These are phyloP conservation scores for Epizoanthus illoricatus DNA, from an alignment of 92 coral and sea anemone species.

Conservation along the genomic window DNA sequence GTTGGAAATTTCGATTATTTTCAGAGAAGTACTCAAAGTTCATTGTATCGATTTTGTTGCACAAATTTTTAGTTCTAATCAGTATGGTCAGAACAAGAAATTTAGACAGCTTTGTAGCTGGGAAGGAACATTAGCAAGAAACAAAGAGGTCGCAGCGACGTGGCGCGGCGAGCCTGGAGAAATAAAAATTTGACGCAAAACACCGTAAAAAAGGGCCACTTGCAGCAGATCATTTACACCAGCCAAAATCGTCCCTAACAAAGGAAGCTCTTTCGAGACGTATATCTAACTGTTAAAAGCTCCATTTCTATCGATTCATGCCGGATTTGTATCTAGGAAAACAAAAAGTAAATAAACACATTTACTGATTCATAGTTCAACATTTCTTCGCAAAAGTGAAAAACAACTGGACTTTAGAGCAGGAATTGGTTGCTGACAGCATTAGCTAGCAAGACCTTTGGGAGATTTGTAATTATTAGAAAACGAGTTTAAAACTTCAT, in stretches of 20 bases:
- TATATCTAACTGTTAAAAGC: not conserved
- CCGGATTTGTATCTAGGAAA: not conserved
- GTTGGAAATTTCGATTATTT: too few relatives aligned
- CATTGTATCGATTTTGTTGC: too few relatives aligned
- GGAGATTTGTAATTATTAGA: not conserved
- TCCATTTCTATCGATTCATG: not conserved
- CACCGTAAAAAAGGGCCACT: not conserved
- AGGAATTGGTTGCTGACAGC: not conserved
- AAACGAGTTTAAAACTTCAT: conserved; percentile 13
- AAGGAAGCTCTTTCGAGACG: not conserved
- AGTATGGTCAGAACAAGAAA: not conserved
- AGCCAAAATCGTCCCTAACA: not conserved
- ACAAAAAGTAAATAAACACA: not conserved
- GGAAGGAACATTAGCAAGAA: not conserved
- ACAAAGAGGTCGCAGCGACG: not conserved
- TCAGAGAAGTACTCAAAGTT: too few relatives aligned
- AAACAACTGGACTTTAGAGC: not conserved
- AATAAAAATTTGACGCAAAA: not conserved
- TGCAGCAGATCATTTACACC: not conserved
- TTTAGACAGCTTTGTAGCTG: not conserved
- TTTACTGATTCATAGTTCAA: not conserved
- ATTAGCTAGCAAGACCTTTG: not conserved
- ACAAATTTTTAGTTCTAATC: too few relatives aligned
- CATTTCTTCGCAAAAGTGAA: not conserved
- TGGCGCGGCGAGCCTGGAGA: not conserved